Conservation (phyloP, 2,888 invertebrate genomes). For the Deilephila elpenor region DNA sequence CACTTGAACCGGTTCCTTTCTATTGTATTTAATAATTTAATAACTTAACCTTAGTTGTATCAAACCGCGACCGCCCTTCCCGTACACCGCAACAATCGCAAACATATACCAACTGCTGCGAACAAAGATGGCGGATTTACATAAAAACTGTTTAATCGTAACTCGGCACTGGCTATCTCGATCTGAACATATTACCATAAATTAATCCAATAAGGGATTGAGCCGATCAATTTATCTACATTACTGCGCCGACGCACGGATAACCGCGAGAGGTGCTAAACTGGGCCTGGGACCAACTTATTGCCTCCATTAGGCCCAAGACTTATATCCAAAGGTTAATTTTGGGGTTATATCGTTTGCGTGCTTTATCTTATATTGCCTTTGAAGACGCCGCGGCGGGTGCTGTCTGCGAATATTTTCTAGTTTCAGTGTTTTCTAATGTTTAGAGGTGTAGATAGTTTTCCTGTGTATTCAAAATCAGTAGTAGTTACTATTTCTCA, state of each 20-base stretch:
- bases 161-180: slow-evolving; percentile 69
- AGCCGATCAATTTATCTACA: slow-evolving; percentile 52
- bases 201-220: slow-evolving; percentile 52
- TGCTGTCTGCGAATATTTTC: neutral
- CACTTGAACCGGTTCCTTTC: too few relatives aligned
- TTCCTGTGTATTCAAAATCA: too few relatives aligned
- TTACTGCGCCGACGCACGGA: slow-evolving; percentile 65
- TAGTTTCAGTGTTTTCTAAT: neutral
- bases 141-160: slow-evolving; percentile 82
- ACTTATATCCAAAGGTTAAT: slow-evolving; percentile 33
- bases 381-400: neutral
- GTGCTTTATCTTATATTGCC: slow-evolving; percentile 12
- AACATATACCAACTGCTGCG: slow-evolving; percentile 64
- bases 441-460: neutral
- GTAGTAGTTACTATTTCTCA: too few relatives aligned
- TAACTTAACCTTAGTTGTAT: too few relatives aligned
- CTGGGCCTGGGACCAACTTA: slow-evolving; percentile 57
- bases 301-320: slow-evolving; percentile 59
- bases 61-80: neutral
- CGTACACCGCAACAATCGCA: slow-evolving; percentile 38
- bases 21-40: neutral
- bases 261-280: slow-evolving; percentile 31
- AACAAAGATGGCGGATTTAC: slow-evolving; percentile 78
- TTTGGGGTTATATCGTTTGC: slow-evolving; percentile 24
- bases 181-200: slow-evolving; percentile 67